Evolutionary conservation across 1,140 invertebrate genomes (phyloP).

Genomic region (Musca vetustissima): DNA sequence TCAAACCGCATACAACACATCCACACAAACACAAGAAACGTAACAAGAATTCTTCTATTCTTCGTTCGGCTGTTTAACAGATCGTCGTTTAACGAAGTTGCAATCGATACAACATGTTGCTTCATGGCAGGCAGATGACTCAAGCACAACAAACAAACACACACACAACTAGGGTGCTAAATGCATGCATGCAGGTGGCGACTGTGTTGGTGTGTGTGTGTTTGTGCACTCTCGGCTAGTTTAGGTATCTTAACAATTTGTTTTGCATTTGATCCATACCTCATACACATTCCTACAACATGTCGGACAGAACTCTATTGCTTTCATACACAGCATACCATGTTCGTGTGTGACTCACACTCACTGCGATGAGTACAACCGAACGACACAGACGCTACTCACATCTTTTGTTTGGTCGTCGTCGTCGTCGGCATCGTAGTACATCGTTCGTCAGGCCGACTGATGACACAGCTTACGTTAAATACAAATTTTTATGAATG

Average conservation of each 20-base stretch:
- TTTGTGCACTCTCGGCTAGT: neutral
- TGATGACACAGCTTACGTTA: neutral
- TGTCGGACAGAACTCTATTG: no score
- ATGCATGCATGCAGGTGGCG: no score
- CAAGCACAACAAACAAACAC: no score
- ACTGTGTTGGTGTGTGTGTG: neutral
- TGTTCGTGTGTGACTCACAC: no score
- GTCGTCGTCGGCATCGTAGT: neutral
- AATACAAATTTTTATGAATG: conserved; percentile 22
- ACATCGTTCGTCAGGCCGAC: neutral
- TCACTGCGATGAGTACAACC: no score
- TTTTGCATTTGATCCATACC: conserved; percentile 6
- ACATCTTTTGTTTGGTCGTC: no score
- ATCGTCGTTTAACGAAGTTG: neutral
- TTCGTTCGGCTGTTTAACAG: neutral
- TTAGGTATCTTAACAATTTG: no score
- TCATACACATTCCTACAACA: no score
- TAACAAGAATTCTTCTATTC: no score
- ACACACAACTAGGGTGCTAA: neutral
- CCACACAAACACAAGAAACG: neutral
- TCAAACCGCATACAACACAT: no score
- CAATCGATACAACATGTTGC: neutral
- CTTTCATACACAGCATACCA: no score
- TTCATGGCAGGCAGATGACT: neutral
- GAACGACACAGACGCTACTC: no score